phyloP scores from a whole-genome alignment of 2,113 vertebrate genomes.

The Sterrhoptilus dennistouni region DNA sequence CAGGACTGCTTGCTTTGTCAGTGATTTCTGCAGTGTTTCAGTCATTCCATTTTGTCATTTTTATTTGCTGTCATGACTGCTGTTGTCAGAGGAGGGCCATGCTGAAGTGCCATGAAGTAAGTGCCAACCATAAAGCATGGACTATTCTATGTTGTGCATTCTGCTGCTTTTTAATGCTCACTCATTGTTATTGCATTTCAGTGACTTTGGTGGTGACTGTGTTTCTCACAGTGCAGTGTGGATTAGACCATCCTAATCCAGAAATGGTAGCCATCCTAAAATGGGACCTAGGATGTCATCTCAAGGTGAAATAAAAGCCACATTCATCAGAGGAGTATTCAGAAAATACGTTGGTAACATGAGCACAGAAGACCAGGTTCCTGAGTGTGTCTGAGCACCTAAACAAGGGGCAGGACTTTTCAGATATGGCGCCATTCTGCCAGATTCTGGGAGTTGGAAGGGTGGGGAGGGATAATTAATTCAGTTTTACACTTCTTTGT shows the following conservation, averaged over 20 bases:
- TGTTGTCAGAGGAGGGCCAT: conserved; percentile 74
- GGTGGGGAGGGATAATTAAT: neutral
- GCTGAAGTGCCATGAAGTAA: conserved; percentile 72
- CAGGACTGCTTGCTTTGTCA: conserved; percentile 20
- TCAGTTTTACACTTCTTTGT: accelerated
- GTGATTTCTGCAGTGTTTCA: conserved; percentile 55
- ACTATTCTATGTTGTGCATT: neutral
- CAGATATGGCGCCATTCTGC: neutral
- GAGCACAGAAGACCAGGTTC: neutral
- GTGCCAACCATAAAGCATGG: conserved; percentile 14
- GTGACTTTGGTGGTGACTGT: neutral
- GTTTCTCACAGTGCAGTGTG: neutral
- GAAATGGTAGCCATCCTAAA: conserved; percentile 47
- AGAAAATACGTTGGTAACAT: neutral
- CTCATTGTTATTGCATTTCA: neutral
- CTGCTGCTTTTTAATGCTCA: conserved; percentile 37
- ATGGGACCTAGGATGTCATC: neutral
- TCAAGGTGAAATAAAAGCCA: neutral
- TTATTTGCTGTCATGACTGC: conserved; percentile 72
- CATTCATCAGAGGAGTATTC: neutral
- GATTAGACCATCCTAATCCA: conserved; percentile 50
- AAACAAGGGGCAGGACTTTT: neutral
- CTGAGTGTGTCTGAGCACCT: neutral
- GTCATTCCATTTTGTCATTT: conserved; percentile 73
- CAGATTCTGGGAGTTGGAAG: neutral